Base-by-base conservation (phyloP, 2,797 vertebrate genomes). In the Takifugu rubripes region DNA sequence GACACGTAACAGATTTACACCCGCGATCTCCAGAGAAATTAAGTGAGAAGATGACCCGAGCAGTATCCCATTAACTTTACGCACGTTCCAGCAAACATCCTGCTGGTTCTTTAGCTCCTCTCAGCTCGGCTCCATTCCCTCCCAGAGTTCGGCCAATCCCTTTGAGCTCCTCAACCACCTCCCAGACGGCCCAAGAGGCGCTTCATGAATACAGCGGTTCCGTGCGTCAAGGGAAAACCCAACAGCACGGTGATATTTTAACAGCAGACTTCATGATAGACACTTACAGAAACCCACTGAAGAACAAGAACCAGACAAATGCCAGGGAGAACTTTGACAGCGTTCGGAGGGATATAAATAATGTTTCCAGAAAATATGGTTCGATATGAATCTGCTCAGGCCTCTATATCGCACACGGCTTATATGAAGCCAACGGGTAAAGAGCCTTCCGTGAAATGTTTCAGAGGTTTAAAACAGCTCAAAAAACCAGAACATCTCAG, bases 301-400 rank as follows among this genome's bases (percentile, higher is more conserved):
- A 59, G 46, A 50, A 40, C 51, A 55, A 76, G 70, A 68, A 16
- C 43, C 58, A 84, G 81, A 56, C 11, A 50, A 62, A 59, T 11
- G 58, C 83, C 82, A 82, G 16, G 25, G 49, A 75, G 73, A 11
- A 69, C 78, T 83, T 81, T 82, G 83, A 82, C 85, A 83, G 87
- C 85, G 87, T 90, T 88, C 85, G 81, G 77, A 27, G 62, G 67
- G 81, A 74, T 90, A 89, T 81, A 90, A 88, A 91, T 90, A 90
- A 84, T 75, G 54, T 77, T 11, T 76, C 62, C 56, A 84, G 75
- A 87, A 85, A 88, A 86, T 89, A 82, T 84, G 66, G 73, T 31
- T 53, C 49, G 60, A 68, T 59, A 33, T 27, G 14, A 56, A 72
- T 60, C 54, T 51, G 77, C 67, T 64, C 74, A 78, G 56, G 53